Base-by-base conservation (phyloP, 2,797 vertebrate species). In the Periparus ater region DNA sequence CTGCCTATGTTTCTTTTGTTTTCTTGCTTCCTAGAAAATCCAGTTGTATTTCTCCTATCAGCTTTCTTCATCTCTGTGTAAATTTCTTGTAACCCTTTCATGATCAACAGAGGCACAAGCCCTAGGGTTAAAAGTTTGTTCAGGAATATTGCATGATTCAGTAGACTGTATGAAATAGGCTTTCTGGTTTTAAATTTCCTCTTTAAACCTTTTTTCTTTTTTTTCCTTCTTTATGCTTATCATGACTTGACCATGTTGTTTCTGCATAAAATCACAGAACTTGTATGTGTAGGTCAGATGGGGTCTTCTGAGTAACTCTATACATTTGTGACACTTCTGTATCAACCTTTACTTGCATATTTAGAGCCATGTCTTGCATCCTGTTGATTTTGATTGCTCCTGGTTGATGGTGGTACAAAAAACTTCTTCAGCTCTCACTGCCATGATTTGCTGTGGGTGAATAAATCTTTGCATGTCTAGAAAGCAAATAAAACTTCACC, bases 351-450 rank as follows among this genome's bases (percentile, higher is more conserved):
- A 29, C 26, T 30, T 55, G 8, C 17, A 53, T 11, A 16, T 84
- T 63, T 67, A 67, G 36, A 74, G 7, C 9, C 0, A 0, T 6
- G 16, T 3, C 2, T 57, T 84, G 6, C 14, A n/a, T 54, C 11
- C 9, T 26, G 40, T 7, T 1, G 2, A 17, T 30, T 81, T 95
- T 22, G 32, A 17, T 54, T 88, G 21, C 7, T 78, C 18, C 34
- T 58, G 3, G 19, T 23, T 89, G 77, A 75, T 85, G 21, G 10
- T 38, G 17, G 4, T 36, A 40, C 9, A 42, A 26, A 10, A 7
- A 42, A 25, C 6, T 53, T 17, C 25, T 51, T 34, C 53, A 77
- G 1, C 40, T 77, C 26, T 76, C 36, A n/a, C 13, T 65, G 38
- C 21, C 0, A 0, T 36, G 38, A 53, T 36, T 62, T 73, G 7